Base-by-base conservation (phyloP, 2,797 vertebrate species). In the Vireo griseus region DNA sequence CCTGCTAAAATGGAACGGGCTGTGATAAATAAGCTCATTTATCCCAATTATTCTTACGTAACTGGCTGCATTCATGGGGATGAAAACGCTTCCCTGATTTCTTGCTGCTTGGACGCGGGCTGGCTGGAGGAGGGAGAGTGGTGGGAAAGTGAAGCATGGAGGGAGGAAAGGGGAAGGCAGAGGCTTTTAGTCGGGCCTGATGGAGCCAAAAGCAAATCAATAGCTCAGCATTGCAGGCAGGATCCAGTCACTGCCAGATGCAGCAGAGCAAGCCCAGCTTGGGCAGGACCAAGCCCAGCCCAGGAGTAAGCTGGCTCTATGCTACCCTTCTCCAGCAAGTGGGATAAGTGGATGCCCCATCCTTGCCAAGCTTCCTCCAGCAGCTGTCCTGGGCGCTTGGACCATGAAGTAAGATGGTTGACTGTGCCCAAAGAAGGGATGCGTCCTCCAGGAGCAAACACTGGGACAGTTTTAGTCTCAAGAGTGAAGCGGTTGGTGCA, bases 11-110 rank as follows among this genome's bases (percentile, higher is more conserved):
- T 42, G 84, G 94, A 89, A 59, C 11, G 22, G 86, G 87, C 91
- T 5, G 39, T 39, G 74, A 93, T 95, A 95, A 97, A 96, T 86
- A 88, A 95, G 94, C 91, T 95, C 95, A 82, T 97, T 97, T 92
- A 97, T 91, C 94, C 94, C 94, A 92, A 92, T 89, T 91, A 85
- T 95, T 94, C 95, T 96, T 96, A 96, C 61, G 81, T 97, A 97
- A 97, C 84, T 0, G 2, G 63, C 68, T 58, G 91, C 91, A 95
- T 94, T 92, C 96, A 95, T 63, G 79, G 93, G 76, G 79, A 91
- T 90, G 90, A 92, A 90, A 92, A 95, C 8, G 37, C 86, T 94
- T 93, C 92, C 92, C 90, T 31, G 31, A 66, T 85, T 66, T 65
- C 93, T 92, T 1, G 9, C 81, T 0, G 51, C 92, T 86, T 51